Base-by-base conservation (phyloP, 1,140 invertebrate genomes). In the Drosophila equinoxialis region DNA sequence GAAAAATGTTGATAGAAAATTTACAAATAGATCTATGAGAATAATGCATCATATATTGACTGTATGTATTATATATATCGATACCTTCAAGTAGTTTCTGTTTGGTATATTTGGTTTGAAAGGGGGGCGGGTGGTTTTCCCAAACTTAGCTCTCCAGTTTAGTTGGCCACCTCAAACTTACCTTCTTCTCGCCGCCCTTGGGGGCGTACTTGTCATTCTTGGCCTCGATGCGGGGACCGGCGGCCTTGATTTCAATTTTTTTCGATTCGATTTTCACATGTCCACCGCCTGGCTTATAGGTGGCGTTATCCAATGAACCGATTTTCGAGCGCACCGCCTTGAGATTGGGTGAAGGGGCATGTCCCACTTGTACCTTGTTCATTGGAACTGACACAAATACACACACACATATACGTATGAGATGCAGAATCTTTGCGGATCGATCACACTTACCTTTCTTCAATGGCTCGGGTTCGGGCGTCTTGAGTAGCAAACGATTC, bases 251-350 rank as follows among this genome's bases (percentile, higher is more conserved):
- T 74, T 98, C 96, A 7, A 98, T 92, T 92, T 98, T 98, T 83
- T 96, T 95, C 65, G 95, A 95, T 92, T 98, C 96, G 71, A 98
- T 98, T 93, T 98, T 98, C 11, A 98, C 94, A 79, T 98, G 96
- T 33, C 98, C 98, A 45, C 97, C 98, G 17, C 97, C 96, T 1
- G 97, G 97, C 90, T 97, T 98, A 92, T 99, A 97, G 55, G 94
- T 95, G 0, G 97, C 94, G 91, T 99, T 99, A n/a, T 98, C 95
- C 86, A 99, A 92, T 2, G 98, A 99, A 6, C 98, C 98, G 74
- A 99, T 97, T 94, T 98, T 99, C 13, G 98, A 98, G 92, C 95
- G 95, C 1, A 98, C 97, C 59, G 96, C 95, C 93, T 97, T 97
- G 48, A 98, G 92, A 92, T 98, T 98, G 23, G 98, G 97, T 23